Evolutionary conservation across 2,797 vertebrate genomes (phyloP).

Genomic region (Staurois parvus): DNA sequence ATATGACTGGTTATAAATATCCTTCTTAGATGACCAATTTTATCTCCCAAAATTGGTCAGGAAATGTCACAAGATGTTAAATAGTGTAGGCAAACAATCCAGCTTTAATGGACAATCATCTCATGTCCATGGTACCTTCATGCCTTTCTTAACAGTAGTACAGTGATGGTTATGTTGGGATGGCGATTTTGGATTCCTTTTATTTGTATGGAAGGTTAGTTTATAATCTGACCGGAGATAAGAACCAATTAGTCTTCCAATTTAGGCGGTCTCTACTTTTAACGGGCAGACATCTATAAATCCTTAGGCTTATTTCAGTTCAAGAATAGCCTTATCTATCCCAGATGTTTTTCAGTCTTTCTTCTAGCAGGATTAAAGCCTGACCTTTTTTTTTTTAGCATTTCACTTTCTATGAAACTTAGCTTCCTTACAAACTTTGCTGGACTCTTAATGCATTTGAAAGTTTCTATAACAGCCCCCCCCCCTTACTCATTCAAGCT

Average conservation of each 20-base stretch:
- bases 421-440: slow-evolving; percentile 11
- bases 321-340: slow-evolving; percentile 34
- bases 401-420: slow-evolving; percentile 30
- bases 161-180: background rate
- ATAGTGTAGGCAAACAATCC: no score
- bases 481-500: slow-evolving; percentile 12
- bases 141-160: no score
- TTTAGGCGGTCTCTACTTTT: slow-evolving; percentile 29
- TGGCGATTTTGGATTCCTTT: background rate
- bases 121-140: no score
- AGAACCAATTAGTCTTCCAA: slow-evolving; percentile 26
- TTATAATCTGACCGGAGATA: background rate
- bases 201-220: no score
- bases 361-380: slow-evolving; percentile 12
- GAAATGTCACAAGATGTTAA: no score
- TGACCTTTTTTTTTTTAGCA: slow-evolving; percentile 29
- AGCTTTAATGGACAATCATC: no score
- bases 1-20: no score
- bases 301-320: slow-evolving; percentile 16
- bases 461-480: slow-evolving; percentile 30
- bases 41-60: no score
- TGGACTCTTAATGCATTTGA: slow-evolving; percentile 18
- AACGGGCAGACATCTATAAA: slow-evolving; percentile 24
- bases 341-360: slow-evolving; percentile 33
- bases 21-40: no score